Base-by-base conservation (phyloP, 2,113 vertebrate species). In the Tympanuchus pallidicinctus region DNA sequence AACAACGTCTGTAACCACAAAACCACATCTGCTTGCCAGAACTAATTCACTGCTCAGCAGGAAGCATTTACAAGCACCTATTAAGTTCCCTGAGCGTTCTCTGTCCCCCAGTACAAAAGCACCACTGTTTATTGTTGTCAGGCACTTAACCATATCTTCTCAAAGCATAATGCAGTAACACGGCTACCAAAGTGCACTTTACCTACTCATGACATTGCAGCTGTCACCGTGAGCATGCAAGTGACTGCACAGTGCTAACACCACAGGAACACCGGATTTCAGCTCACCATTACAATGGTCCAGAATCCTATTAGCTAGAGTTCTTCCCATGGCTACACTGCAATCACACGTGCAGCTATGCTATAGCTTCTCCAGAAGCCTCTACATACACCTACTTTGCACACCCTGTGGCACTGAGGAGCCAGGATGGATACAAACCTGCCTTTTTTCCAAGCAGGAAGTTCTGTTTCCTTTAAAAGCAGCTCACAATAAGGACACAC, bases 31-130 rank as follows among this genome's bases (percentile, higher is more conserved):
- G 1, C 87, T 89, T 94, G 89, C 82, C 88, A 94, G 60, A 88
- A 89, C 90, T 80, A 89, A 86, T 76, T 91, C 85, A 45, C 47
- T 63, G 89, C 92, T 79, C 64, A 48, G 67, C 63, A 94, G 75
- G 87, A 95, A 92, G 67, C 50, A 36, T 69, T 88, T 70, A 60
- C 67, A 88, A 28, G 61, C 27, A 61, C 5, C 18, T 91, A 89
- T 89, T 54, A 67, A 38, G 22, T 52, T 60, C 25, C 75, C 67
- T 74, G 27, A 1, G 0, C 59, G 67, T 86, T 74, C 10, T 66
- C 34, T 71, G 47, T 45, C 19, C 20, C 11, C 15, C 18, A 64
- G 80, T 52, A 86, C 28, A 77, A 77, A 80, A 83, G 52, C 8
- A 71, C 15, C 56, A 47, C 17, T 54, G 45, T 65, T 80, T 89